Percentiles rank a stretch among this genome's conserved stretches.
Conservation (phyloP, 2,113 vertebrate genomes). For the Siphamia tubifer region DNA sequence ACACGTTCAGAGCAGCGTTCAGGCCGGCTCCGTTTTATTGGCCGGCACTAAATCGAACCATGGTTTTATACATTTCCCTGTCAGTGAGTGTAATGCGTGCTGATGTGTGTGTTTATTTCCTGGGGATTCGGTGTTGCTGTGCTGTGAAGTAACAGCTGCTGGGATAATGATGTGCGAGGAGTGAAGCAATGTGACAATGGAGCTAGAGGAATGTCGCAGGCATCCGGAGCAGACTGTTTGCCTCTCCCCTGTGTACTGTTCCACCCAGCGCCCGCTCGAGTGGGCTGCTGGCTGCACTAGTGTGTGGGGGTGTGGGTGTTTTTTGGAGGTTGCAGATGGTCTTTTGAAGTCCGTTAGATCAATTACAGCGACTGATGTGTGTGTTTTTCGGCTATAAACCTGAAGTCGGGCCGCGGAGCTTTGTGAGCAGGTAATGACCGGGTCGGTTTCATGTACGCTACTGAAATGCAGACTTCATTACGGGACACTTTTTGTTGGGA, state of each 20-base stretch:
- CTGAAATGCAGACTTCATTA: constrained; percentile 43
- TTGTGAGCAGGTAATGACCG: constrained; percentile 21
- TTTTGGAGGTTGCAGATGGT: constrained; percentile 21
- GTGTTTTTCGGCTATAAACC: background rate
- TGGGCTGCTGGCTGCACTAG: background rate
- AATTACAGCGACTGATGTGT: constrained; percentile 3
- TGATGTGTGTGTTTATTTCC: constrained; percentile 29
- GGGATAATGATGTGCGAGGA: constrained; percentile 60
- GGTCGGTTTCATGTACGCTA: background rate
- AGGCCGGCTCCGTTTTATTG: background rate
- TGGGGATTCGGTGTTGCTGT: background rate
- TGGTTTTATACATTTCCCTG: background rate
- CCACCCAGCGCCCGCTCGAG: constrained; percentile 3
- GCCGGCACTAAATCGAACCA: background rate
- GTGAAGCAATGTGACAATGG: constrained; percentile 54
- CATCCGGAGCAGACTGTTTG: constrained; percentile 34
- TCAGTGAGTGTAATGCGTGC: constrained; percentile 1
- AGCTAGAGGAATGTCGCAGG: constrained; percentile 53
- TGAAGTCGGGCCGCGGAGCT: no score
- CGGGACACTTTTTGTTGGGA: constrained; percentile 37
- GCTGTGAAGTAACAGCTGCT: constrained; percentile 58
- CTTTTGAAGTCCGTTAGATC: constrained; percentile 12
- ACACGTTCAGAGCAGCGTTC: background rate
- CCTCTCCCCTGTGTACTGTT: constrained; percentile 35
- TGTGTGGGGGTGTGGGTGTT: background rate